Percentiles rank a stretch among this genome's conserved stretches.
phyloP scores from a whole-genome alignment of 2,888 invertebrate species.

The Coenonympha arcania region DNA sequence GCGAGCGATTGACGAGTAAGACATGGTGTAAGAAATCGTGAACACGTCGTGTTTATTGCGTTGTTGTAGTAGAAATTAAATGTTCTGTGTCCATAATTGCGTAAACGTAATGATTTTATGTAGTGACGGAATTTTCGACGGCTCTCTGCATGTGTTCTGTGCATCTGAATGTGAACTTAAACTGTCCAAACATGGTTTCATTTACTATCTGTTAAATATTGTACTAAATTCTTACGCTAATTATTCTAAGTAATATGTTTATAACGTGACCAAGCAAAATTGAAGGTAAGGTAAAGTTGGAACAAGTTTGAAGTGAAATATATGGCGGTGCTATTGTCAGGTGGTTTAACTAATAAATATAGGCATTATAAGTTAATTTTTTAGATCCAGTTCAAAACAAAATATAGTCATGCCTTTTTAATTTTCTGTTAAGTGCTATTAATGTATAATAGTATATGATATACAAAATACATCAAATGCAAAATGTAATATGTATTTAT shows the following conservation, averaged over 20 bases:
- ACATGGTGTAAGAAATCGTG: constrained; percentile 3
- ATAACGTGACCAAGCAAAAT: constrained; percentile 21
- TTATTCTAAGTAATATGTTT: constrained; percentile 15
- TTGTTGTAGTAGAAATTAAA: constrained; percentile 21
- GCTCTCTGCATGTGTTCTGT: constrained; percentile 12
- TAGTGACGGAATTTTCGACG: constrained; percentile 7
- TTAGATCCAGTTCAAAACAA: constrained; percentile 43
- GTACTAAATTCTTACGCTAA: constrained; percentile 24
- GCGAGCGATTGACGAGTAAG: constrained; percentile 13
- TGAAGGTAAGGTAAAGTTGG: constrained; percentile 22
- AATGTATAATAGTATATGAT: too few relatives aligned
- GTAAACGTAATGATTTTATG: constrained; percentile 20
- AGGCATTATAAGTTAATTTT: constrained; percentile 42
- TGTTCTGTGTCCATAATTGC: constrained; percentile 15
- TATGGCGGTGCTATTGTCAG: constrained; percentile 69
- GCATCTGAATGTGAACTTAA: constrained; percentile 11
- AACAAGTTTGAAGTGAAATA: constrained; percentile 37
- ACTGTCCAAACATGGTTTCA: constrained; percentile 16
- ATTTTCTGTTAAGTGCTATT: too few relatives aligned
- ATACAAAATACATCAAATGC: too few relatives aligned
- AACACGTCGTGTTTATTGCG: constrained; percentile 7
- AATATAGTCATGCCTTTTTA: neutral
- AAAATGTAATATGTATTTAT: too few relatives aligned
- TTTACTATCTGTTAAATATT: constrained; percentile 14
- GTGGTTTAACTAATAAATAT: too few relatives aligned